These are phyloP conservation scores for Xenus cinereus DNA, from an alignment of 2,113 vertebrate genomes.

Conservation along the genomic window DNA sequence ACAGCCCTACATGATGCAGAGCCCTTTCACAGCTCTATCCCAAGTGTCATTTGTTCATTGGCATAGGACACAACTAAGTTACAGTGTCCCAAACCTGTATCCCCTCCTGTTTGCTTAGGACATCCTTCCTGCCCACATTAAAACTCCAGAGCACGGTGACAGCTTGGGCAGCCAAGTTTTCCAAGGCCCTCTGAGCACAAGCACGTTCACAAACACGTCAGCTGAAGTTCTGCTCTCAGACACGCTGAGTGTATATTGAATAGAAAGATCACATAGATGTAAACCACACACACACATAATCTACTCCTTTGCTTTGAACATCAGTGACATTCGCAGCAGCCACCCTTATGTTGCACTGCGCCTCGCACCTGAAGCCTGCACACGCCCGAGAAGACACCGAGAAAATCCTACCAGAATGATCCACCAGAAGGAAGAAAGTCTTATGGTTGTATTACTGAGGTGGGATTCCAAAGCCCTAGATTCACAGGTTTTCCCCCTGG, in stretches of 20 bases:
- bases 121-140: background rate
- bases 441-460: background rate
- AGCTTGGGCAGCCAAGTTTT: background rate
- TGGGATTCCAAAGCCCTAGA: background rate
- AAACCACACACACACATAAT: accelerated
- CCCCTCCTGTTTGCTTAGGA: background rate
- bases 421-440: background rate
- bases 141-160: accelerated
- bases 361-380: background rate
- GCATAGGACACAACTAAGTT: accelerated
- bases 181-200: background rate
- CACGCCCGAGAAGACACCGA: background rate
- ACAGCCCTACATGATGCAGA: accelerated
- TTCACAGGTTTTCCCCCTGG: background rate
- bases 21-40: background rate
- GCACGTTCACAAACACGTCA: accelerated
- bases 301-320: background rate
- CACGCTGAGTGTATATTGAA: accelerated
- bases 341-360: accelerated
- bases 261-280: accelerated
- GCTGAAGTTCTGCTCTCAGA: background rate
- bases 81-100: background rate
- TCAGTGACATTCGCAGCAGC: background rate
- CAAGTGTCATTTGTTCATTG: accelerated
- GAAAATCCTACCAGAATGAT: background rate